Percentiles rank a stretch among this genome's conserved stretches.
phyloP scores from a whole-genome alignment of 2,888 invertebrate species.

The Amitus sp. region DNA sequence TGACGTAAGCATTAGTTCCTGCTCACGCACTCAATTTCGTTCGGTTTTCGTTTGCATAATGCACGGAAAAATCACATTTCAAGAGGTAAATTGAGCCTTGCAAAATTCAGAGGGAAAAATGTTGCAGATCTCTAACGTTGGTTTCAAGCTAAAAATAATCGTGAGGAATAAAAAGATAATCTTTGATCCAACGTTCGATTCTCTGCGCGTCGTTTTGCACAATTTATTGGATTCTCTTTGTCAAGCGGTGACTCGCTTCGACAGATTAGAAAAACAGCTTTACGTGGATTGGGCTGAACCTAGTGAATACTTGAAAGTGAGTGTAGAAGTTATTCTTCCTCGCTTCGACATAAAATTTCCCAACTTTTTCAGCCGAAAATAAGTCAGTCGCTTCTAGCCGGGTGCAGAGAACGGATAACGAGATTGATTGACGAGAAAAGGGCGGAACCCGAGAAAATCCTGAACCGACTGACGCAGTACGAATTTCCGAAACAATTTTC shows the following conservation, averaged over 20 bases:
- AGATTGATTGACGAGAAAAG: slow-evolving; percentile 76
- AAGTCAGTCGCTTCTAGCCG: slow-evolving; percentile 1
- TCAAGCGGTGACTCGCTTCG: slow-evolving; percentile 77
- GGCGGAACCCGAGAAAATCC: slow-evolving; percentile 76
- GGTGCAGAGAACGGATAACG: slow-evolving; percentile 73
- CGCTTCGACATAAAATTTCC: neutral
- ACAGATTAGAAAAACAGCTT: slow-evolving; percentile 82
- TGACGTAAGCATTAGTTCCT: slow-evolving; percentile 68
- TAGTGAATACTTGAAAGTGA: slow-evolving; percentile 48
- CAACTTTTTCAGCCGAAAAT: slow-evolving; percentile 39
- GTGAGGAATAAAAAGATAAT: slow-evolving; percentile 73
- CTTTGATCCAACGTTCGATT: slow-evolving; percentile 80
- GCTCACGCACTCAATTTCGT: neutral
- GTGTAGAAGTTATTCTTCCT: slow-evolving; percentile 12
- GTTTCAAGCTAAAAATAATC: slow-evolving; percentile 73
- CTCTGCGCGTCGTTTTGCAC: slow-evolving; percentile 77
- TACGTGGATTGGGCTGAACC: slow-evolving; percentile 72
- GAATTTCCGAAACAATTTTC: slow-evolving; percentile 13
- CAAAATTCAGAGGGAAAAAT: neutral
- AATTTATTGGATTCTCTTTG: slow-evolving; percentile 80
- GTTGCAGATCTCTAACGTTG: slow-evolving; percentile 48
- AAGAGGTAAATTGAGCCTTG: neutral
- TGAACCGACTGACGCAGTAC: slow-evolving; percentile 72
- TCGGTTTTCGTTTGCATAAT: too few relatives aligned
- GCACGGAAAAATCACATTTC: neutral